Base-by-base conservation (phyloP, 2,888 invertebrate species). In the Acronicta aceris region DNA sequence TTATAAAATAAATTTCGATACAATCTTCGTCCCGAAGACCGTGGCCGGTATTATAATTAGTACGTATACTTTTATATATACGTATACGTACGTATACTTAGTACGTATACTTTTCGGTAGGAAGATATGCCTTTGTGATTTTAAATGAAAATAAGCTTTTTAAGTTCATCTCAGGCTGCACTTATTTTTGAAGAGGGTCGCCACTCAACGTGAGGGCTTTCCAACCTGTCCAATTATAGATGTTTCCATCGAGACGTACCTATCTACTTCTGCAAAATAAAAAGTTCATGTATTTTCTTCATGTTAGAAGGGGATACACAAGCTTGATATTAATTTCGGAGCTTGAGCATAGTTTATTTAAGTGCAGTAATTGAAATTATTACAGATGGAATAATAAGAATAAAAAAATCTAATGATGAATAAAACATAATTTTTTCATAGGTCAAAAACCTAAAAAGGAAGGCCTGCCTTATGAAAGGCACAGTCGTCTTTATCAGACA, bases 171-270 rank as follows among this genome's bases (percentile, higher is more conserved):
- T 78, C 73, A 81, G 86, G 81, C 79, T 80, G 76, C 83, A 83
- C 88, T 88, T 73, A 74, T 82, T 81, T 61, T 72, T 85, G 87
- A 90, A 91, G 89, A 91, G 92, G 92, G 93, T 93, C 89, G 81
- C 83, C 85, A 77, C 92, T 93, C 81, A 81, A 82, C 76, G 61
- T 72, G 84, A 90, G 89, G 78, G 83, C 87, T 76, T 88, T 88
- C 86, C 86, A 88, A 87, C 84, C 83, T 88, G 87, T 89, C 89
- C 90, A 93, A 92, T 92, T 92, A 91, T 89, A 90, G 85, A 87
- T 88, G 86, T 89, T 90, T 88, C 88, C 76, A 77, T 75, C 75
- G 76, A 88, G 83, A 87, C 87, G 83, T 21, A n/a, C n/a, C n/a
- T 83, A 78, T 81, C 78, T 78, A 70, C 79, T 77, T 79, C 79